Evolutionary conservation across 2,113 vertebrate species (phyloP), one percentile per base, ranked within the genome.

Genomic region (Pheucticus melanocephalus): DNA sequence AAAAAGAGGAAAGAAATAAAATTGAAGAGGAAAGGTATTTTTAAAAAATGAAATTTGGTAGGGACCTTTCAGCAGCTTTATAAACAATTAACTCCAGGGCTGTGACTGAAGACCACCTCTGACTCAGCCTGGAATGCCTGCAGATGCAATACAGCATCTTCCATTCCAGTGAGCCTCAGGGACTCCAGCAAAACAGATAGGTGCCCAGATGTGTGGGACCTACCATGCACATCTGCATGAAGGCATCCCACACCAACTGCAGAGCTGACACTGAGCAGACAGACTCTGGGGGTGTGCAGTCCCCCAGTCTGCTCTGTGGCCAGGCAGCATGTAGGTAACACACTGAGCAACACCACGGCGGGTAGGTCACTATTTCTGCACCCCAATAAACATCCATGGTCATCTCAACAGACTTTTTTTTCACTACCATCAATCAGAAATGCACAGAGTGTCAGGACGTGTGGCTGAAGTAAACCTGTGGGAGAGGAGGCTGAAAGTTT

Each of bases 31-130:
- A 82, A 93, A 90, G 33, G 42, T 64, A 42, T 82, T 91, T 95
- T 63, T 79, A 0, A 44, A 61, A 81, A 83, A 56, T 20, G 5
- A 77, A 85, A 87, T 88, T 81, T 84, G 69, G 78, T 76, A 86
- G 40, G 53, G 42, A 69, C 21, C 33, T 94, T 89, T 94, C 87
- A 90, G 86, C 93, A 87, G 84, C 81, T 94, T 96, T 95, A 94
- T 82, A 95, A 96, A 79, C 86, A 92, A 95, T 68, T 84, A 89
- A 89, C 45, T 88, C 80, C 51, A 72, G 61, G 1, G 1, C 57
- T 80, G 37, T 0, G 9, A 64, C 77, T 65, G 45, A 79, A 82
- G 86, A 94, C 89, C 96, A 95, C 95, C 89, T 89, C 66, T 53
- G 73, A 92, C 65, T 71, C 84, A 79, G 73, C 23, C 86, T 64